phyloP scores from a whole-genome alignment of 2,797 vertebrate genomes.

The Macropus fuliginosus region DNA sequence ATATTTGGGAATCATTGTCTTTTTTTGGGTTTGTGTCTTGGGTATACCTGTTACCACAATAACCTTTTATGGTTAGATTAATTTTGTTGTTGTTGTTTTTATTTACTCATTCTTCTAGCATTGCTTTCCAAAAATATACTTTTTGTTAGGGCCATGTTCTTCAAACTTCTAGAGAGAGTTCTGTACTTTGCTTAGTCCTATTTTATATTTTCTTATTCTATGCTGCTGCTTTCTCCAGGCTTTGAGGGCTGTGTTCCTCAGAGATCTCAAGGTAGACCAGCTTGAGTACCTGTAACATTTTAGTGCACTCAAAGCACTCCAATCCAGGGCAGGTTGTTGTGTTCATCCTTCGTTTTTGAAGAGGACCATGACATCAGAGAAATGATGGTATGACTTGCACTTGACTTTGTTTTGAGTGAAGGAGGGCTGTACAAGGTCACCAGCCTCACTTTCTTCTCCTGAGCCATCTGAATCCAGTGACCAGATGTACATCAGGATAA shows the following conservation, averaged over 20 bases:
- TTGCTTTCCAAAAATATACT: background rate
- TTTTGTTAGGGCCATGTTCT: background rate
- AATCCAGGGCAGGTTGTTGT: background rate
- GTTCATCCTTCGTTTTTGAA: too few species aligned
- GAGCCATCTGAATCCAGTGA: too few species aligned
- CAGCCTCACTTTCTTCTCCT: too few species aligned
- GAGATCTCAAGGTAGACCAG: background rate
- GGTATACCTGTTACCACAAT: background rate
- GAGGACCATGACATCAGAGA: too few species aligned
- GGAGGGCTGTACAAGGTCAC: too few species aligned
- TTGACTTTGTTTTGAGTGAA: too few species aligned
- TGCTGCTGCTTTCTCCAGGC: background rate
- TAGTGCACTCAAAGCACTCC: background rate
- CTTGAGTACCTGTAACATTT: background rate
- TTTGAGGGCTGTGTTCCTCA: background rate
- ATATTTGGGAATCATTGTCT: background rate
- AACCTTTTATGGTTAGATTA: background rate
- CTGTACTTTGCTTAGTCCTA: background rate
- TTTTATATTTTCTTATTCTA: background rate
- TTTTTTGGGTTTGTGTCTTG: background rate
- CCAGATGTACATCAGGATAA: too few species aligned
- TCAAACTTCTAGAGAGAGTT: background rate
- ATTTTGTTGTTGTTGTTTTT: background rate
- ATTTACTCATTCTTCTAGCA: background rate
- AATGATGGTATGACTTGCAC: too few species aligned